Evolutionary conservation across 2,888 invertebrate species (phyloP), one percentile per base, ranked within the genome.

Genomic region (Oligia latruncula): DNA sequence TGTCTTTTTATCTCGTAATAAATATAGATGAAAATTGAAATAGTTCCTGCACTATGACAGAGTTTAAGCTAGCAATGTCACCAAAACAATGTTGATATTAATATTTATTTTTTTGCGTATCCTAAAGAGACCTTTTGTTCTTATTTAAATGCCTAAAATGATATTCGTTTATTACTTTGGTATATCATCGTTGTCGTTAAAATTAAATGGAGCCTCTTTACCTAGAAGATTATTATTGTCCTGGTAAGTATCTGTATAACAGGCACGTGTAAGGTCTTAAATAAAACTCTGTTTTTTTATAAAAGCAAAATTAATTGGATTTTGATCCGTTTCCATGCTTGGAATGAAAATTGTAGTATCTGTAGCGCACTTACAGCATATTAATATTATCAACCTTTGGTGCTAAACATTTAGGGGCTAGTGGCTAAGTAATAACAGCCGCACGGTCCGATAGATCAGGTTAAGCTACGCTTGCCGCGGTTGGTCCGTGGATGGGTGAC

Each of bases 221-320:
- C 13, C 17, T n/a, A 35, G 17, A 15, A 46, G 4, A 75, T 71
- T 60, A 60, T 46, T 49, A 60, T 71, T 75, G 9, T 0, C 4
- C 0, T 64, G 40, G 20, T 35, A 71, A 71, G n/a, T 20, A 76
- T 58, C 40, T 11, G 6, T 29, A 4, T n/a, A 29, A 6, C 35
- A 29, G 58, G 11, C 58, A 77, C 76, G 66, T 75, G 55, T 55
- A 65, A 55, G 35, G 20, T 58, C 65, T 66, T 58, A 66, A 35
- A 46, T 43, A 75, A 46, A 55, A n/a, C 4, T 23, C 5, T 35
- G 23, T 55, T 35, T 43, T 29, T 13, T 6, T 65, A 23, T 29
- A 23, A 17, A 65, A 55, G 13, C 9, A 29, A 15, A 23, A 11
- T 17, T 58, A 70, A 75, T 75, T 75, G 43, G 29, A 20, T 75